Conservation (phyloP, 2,113 vertebrate genomes). For the Tragelaphus scriptus region DNA sequence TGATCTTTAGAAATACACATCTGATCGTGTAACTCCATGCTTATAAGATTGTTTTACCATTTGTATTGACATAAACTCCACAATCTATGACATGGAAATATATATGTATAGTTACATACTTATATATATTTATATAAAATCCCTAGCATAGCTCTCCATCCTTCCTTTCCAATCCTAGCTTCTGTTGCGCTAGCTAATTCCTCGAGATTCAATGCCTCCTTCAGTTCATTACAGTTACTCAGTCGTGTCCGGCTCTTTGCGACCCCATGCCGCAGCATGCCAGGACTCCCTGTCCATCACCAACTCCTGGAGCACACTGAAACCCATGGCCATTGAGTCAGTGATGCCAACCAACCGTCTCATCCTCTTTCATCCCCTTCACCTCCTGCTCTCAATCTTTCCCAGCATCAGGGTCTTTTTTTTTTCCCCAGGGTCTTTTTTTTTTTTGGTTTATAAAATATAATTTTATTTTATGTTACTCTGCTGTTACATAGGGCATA, state of each 20-base stretch:
- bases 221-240: no score
- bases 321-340: no score
- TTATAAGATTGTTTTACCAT: background rate
- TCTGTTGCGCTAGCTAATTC: background rate
- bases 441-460: slow-evolving; percentile 93
- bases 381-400: no score
- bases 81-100: background rate
- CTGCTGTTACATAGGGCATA: slow-evolving; percentile 94
- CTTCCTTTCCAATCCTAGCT: background rate
- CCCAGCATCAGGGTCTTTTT: no score
- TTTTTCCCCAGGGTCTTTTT: no score
- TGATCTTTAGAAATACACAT: background rate
- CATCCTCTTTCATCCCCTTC: no score
- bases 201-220: background rate
- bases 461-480: slow-evolving; percentile 96
- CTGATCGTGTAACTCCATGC: background rate
- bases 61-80: background rate
- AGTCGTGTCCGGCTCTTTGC: accelerated
- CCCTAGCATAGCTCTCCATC: background rate
- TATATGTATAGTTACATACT: background rate
- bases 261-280: accelerated
- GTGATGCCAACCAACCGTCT: no score
- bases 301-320: no score
- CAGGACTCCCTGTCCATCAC: no score
- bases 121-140: background rate